Base-by-base conservation (phyloP, 2,797 vertebrate genomes). In the Hapalemur alaotrensis region DNA sequence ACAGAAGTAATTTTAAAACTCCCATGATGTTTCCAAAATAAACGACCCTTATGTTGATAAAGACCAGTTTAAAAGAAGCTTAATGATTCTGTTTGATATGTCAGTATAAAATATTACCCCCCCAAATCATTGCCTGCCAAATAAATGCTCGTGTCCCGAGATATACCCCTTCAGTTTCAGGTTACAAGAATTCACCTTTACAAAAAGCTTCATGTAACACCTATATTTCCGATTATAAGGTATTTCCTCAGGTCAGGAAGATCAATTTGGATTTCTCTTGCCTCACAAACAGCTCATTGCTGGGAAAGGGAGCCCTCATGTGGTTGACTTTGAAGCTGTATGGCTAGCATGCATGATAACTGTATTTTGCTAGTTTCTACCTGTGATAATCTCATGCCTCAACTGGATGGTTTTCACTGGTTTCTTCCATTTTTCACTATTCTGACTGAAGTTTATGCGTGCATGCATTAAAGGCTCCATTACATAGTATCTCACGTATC, bases 1-100 rank as follows among this genome's bases (percentile, higher is more conserved):
- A 61, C 2, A 73, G 14, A 90, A 86, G 17, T 41, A 75, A 63
- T 73, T 83, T 83, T 82, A 89, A 59, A 89, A 72, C 35, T 30
- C 75, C 69, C 43, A 92, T n/a, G n/a, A 18, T 84, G 69, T 61
- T 91, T 91, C 59, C 43, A 91, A 94, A 86, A 75, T 83, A 85
- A 85, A 52, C 11, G n/a, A 78, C 23, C 35, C 67, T 81, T 46
- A 82, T 1, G 25, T 2, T 75, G 50, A 92, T 78, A 12, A 90
- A 82, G 28, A 70, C 63, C 43, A 91, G 54, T 50, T 95, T 73
- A 28, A 70, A 87, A 63, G 22, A 80, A 70, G 46, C 80, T 85
- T 17, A 67, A 81, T 15, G 48, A 93, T 46, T 87, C 10, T 80
- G 28, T 46, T 38, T 70, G 48, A 61, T 57, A 48, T 28, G 41